Evolutionary conservation across 2,888 invertebrate species (phyloP).

Genomic region (Fragum sueziense): DNA sequence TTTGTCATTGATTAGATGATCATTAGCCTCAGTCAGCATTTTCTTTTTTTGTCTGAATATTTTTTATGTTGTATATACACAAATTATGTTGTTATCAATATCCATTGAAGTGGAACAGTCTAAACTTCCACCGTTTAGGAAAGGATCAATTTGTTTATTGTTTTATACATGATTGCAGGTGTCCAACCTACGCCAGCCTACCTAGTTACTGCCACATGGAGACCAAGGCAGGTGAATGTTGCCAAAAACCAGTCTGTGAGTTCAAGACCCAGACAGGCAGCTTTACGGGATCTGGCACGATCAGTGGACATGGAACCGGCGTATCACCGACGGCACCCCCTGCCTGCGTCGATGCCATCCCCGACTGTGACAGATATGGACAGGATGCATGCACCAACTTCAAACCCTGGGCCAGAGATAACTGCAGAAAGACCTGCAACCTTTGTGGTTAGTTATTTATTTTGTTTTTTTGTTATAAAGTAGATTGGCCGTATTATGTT

Average conservation of each 20-base stretch:
- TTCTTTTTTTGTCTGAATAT: too few species aligned
- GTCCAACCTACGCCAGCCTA: slow-evolving; percentile 67
- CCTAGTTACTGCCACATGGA: slow-evolving; percentile 68
- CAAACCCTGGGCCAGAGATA: slow-evolving; percentile 68
- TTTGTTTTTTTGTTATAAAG: too few species aligned
- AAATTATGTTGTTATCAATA: too few species aligned
- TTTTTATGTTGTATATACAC: too few species aligned
- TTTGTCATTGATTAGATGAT: too few species aligned
- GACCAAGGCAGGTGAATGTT: slow-evolving; percentile 68
- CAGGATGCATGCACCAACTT: slow-evolving; percentile 59
- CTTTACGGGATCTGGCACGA: slow-evolving; percentile 66
- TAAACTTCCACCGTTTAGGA: too few species aligned
- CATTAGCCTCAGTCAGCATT: too few species aligned
- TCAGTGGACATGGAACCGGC: slow-evolving; percentile 68
- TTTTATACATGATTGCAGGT: too few species aligned
- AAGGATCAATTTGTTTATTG: too few species aligned
- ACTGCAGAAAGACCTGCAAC: slow-evolving; percentile 69
- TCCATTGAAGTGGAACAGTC: too few species aligned
- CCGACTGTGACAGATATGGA: slow-evolving; percentile 67
- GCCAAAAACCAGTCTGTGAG: slow-evolving; percentile 69
- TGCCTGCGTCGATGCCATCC: slow-evolving; percentile 58
- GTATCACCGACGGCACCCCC: slow-evolving; percentile 66
- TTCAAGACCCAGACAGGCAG: slow-evolving; percentile 69
- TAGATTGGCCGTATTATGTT: too few species aligned
- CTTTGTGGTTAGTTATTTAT: slow-evolving; percentile 68